Evolutionary conservation across 2,113 vertebrate genomes (phyloP).

Genomic region (Oncorhynchus kisutch): DNA sequence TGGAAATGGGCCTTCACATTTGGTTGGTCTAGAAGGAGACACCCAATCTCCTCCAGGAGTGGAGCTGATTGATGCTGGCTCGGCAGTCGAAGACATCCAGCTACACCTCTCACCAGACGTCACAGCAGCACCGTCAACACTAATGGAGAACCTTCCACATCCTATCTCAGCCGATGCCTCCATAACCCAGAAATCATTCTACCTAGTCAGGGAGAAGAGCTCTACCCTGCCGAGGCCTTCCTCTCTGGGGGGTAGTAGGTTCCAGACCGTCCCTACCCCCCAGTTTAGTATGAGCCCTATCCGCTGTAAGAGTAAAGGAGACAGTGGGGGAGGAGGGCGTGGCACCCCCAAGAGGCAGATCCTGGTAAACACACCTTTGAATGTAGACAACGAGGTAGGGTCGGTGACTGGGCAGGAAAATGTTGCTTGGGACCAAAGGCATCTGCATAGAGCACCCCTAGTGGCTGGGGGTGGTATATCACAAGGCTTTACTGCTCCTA

Average conservation of each 20-base stretch:
- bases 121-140: conserved; percentile 3
- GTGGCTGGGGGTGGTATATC: conserved; percentile 2
- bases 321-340: neutral
- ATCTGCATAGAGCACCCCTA: neutral
- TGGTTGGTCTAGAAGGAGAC: conserved; percentile 7
- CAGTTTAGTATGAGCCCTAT: conserved; percentile 67
- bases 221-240: neutral
- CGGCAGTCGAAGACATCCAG: conserved; percentile 23
- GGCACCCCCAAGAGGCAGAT: conserved; percentile 12
- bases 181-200: conserved; percentile 20
- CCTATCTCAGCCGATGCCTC: conserved; percentile 13
- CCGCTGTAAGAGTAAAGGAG: conserved; percentile 42
- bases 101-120: conserved; percentile 35
- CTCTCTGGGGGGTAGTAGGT: conserved; percentile 35
- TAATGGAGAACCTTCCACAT: neutral
- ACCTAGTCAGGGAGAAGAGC: conserved; percentile 18
- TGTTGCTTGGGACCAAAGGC: neutral
- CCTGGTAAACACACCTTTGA: conserved; percentile 15
- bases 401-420: neutral
- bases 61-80: conserved; percentile 13
- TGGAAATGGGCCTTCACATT: conserved; percentile 10
- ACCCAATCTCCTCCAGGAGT: neutral
- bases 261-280: conserved; percentile 52
- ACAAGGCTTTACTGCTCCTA: neutral
- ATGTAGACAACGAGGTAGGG: conserved; percentile 14